Evolutionary conservation across 1,140 invertebrate genomes (phyloP).

Genomic region (Zaprionus africanus): DNA sequence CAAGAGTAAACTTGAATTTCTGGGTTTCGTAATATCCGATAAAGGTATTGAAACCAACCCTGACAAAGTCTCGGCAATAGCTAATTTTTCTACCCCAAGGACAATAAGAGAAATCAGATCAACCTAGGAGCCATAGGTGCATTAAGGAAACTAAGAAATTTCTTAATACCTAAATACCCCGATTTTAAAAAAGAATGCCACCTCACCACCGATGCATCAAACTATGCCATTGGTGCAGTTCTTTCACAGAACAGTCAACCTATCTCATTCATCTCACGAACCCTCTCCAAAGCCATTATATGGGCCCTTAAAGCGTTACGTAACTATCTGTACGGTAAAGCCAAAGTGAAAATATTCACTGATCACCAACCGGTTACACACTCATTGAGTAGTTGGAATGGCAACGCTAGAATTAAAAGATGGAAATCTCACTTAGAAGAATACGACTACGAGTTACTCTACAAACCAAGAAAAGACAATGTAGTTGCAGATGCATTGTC

Average conservation of each 20-base stretch:
- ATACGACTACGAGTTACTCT: no score
- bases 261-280: slow-evolving; percentile 56
- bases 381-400: slow-evolving; percentile 81
- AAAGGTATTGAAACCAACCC: slow-evolving; percentile 55
- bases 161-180: not conserved
- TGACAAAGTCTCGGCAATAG: slow-evolving; percentile 48
- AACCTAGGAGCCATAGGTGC: slow-evolving; percentile 74
- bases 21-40: not conserved
- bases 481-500: slow-evolving; percentile 52
- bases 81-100: slow-evolving; percentile 58
- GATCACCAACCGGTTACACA: slow-evolving; percentile 82
- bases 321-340: no score
- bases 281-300: slow-evolving; percentile 5
- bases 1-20: slow-evolving; percentile 48
- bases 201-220: slow-evolving; percentile 72
- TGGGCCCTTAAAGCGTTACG: no score
- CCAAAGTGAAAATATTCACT: slow-evolving; percentile 46
- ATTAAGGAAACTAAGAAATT: slow-evolving; percentile 11
- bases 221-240: slow-evolving; percentile 69
- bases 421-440: no score
- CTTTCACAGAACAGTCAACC: slow-evolving; percentile 62
- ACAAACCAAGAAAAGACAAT: slow-evolving; percentile 69
- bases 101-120: slow-evolving; percentile 51
- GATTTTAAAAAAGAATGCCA: slow-evolving; percentile 73
- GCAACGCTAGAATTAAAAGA: no score